Evolutionary conservation across 2,797 vertebrate species (phyloP).

Genomic region (Bradypus variegatus): DNA sequence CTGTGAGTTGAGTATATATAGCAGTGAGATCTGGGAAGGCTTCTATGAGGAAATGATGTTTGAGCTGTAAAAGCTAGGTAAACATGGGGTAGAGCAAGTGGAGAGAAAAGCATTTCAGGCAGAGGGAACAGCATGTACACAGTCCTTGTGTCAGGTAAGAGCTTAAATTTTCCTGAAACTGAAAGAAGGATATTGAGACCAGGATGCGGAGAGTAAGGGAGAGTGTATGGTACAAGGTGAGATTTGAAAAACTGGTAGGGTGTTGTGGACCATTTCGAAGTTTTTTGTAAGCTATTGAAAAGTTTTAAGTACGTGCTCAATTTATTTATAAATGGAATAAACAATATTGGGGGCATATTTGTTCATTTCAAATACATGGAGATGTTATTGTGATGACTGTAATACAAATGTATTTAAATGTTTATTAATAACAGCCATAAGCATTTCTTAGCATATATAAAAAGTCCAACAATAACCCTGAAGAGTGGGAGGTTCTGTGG

Average conservation of each 20-base stretch:
- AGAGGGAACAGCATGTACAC: not conserved
- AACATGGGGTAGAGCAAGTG: too few species aligned
- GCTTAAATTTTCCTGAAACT: constrained; percentile 26
- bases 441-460: not conserved
- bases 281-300: not conserved
- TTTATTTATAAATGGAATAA: not conserved
- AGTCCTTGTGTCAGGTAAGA: not conserved
- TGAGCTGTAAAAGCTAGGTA: not conserved
- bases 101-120: not conserved
- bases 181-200: not conserved
- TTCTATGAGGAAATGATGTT: not conserved
- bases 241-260: not conserved
- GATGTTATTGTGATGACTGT: not conserved
- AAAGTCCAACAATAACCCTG: not conserved
- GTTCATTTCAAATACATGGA: not conserved
- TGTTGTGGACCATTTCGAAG: not conserved
- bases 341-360: not conserved
- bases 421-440: not conserved
- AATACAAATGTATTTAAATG: constrained; percentile 3
- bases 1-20: not conserved
- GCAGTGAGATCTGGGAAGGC: not conserved
- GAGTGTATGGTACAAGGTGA: not conserved
- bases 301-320: not conserved
- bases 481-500: not conserved
- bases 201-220: not conserved